A percentile compares a stretch with the other conserved stretches of the same genome.
Conservation (phyloP, 2,797 vertebrate species). For the Adelosebastes latens region DNA sequence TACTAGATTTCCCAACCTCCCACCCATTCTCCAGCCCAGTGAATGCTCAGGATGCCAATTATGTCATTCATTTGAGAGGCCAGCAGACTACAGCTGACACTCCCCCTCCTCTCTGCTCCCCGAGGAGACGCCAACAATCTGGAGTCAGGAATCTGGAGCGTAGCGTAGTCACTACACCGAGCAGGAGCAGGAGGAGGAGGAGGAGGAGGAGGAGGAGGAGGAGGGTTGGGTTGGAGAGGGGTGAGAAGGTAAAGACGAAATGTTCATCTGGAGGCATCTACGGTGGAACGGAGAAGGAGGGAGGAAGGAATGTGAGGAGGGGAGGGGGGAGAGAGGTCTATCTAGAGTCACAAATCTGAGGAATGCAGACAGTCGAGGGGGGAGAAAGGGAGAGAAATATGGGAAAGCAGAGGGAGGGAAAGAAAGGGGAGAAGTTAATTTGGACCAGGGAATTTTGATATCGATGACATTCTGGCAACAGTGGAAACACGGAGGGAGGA, state of each 20-base stretch:
- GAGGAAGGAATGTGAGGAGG: conserved; percentile 40
- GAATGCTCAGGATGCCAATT: conserved; percentile 75
- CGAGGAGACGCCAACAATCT: conserved; percentile 61
- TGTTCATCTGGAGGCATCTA: conserved; percentile 45
- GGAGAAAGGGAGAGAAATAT: conserved; percentile 13
- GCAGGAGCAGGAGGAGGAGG: background rate
- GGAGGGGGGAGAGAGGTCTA: conserved; percentile 21
- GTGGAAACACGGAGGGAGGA: conserved; percentile 25
- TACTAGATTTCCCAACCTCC: conserved; percentile 52
- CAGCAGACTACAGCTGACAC: conserved; percentile 69
- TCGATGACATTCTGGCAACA: conserved; percentile 26
- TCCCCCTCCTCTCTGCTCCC: conserved; percentile 36
- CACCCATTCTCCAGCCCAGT: conserved; percentile 42
- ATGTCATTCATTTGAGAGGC: conserved; percentile 74
- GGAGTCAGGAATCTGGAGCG: conserved; percentile 48
- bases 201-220: too few species aligned
- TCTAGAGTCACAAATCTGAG: conserved; percentile 53
- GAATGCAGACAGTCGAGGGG: conserved; percentile 36
- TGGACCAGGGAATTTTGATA: conserved; percentile 29
- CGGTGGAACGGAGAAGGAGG: conserved; percentile 16
- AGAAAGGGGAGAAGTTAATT: conserved; percentile 21
- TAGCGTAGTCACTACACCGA: conserved; percentile 28
- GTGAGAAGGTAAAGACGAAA: conserved; percentile 42
- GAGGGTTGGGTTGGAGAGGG: background rate
- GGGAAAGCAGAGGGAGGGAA: background rate